Base-by-base conservation (phyloP, 2,113 vertebrate genomes). In the Mohoua ochrocephala region DNA sequence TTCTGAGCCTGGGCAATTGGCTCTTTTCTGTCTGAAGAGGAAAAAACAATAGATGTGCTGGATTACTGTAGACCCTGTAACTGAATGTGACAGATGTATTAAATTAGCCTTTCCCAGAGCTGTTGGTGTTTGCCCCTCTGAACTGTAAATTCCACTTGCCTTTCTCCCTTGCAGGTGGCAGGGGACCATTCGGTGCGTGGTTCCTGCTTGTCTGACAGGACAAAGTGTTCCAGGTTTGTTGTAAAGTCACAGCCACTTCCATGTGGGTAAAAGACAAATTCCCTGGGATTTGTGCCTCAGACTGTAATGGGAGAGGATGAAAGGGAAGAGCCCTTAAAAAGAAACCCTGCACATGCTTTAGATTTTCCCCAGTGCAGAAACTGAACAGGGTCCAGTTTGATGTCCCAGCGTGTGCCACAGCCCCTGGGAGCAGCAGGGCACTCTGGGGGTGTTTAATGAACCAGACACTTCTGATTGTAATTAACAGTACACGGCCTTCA, bases 141-240 rank as follows among this genome's bases (percentile, higher is more conserved):
- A 69, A 88, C 87, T 89, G 80, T 93, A 89, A 81, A 61, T 96
- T 87, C 71, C 28, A 8, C 74, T 84, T 24, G 88, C 64, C 83
- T 73, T 83, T 91, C 67, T 93, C 94, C 84, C 95, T 88, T 96
- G 82, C 92, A 97, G 94, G 96, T 96, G 95, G 61, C 60, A n/a
- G 2, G 15, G 67, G 47, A 63, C 42, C 53, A 7, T 71, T 73
- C 16, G 7, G n/a, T 70, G 76, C 78, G 8, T 67, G 73, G 83
- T 96, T 96, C 56, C 6, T 31, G 31, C 70, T 61, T 49, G 61
- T 33, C 7, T 26, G 50, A 59, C 13, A 73, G 83, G 44, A 71
- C 75, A 42, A 63, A 91, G 47, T 33, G 33, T 14, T 49, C 49
- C 15, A 17, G 47, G 42, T 56, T 75, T 54, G 21, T 49, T 30